Evolutionary conservation across 2,888 invertebrate species (phyloP).

Genomic region (Lasioglossum villosulum): DNA sequence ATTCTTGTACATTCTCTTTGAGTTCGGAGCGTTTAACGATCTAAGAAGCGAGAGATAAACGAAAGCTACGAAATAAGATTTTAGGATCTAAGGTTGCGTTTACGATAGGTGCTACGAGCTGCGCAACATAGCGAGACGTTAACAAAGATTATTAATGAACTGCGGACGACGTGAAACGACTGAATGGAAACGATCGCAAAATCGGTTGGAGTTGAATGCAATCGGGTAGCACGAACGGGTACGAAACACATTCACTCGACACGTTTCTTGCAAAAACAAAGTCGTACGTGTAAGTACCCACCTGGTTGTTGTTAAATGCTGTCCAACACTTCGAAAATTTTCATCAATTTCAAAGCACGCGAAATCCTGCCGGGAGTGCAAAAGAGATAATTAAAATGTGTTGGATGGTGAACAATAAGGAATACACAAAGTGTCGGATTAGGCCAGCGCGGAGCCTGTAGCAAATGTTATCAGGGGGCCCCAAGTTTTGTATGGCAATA

Average conservation of each 20-base stretch:
- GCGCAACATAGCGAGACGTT: conserved; percentile 33
- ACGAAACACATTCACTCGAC: not conserved
- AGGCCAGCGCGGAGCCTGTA: too few species aligned
- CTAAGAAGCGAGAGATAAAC: conserved; percentile 10
- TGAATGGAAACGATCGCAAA: conserved; percentile 32
- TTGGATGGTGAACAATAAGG: conserved; percentile 38
- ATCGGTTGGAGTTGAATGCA: conserved; percentile 11
- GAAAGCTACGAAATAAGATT: conserved; percentile 21
- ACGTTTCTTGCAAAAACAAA: conserved; percentile 29
- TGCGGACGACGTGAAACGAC: conserved; percentile 30
- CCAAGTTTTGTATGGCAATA: too few species aligned
- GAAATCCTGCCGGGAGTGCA: not conserved
- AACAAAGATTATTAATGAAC: conserved; percentile 27
- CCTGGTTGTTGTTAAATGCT: not conserved
- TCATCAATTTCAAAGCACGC: not conserved
- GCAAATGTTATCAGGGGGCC: too few species aligned
- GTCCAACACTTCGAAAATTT: not conserved
- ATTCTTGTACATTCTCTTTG: conserved; percentile 3
- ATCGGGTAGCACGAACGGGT: conserved; percentile 13
- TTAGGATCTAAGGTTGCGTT: conserved; percentile 45
- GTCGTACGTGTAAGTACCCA: not conserved
- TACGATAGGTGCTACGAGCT: conserved; percentile 41
- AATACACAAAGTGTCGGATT: too few species aligned
- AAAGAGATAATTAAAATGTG: not conserved
- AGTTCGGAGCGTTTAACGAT: conserved; percentile 33